Evolutionary conservation across 2,888 invertebrate species (phyloP).

Genomic region (Xylophagus ater): DNA sequence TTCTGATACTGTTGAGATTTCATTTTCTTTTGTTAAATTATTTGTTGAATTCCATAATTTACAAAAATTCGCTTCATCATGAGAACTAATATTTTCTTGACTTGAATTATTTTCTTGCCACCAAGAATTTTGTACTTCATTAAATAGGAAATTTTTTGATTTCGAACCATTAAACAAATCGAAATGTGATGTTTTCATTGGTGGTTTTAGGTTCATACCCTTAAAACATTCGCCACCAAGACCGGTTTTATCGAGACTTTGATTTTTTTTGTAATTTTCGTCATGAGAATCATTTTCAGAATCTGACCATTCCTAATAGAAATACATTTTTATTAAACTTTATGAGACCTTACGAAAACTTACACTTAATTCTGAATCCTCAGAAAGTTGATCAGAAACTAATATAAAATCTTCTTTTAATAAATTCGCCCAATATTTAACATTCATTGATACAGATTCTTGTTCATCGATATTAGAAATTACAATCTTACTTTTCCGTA

Average conservation of each 20-base stretch:
- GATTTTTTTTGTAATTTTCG: not conserved
- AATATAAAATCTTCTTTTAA: constrained; percentile 12
- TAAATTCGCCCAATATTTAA: constrained; percentile 7
- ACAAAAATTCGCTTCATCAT: constrained; percentile 37
- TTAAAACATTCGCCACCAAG: constrained; percentile 13
- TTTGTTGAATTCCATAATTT: constrained; percentile 30
- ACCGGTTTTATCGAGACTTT: not conserved
- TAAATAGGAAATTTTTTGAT: constrained; percentile 29
- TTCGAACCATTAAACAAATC: constrained; percentile 22
- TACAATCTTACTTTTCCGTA: constrained; percentile 23
- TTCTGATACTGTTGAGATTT: constrained; percentile 29
- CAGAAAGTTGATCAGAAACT: not conserved
- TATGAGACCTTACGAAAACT: too few species aligned
- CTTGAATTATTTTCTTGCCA: constrained; percentile 31
- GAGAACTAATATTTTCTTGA: constrained; percentile 27
- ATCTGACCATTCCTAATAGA: constrained; percentile 34
- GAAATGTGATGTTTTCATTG: constrained; percentile 22
- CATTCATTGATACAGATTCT: constrained; percentile 17
- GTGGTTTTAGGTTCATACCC: constrained; percentile 17
- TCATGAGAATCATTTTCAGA: constrained; percentile 9
- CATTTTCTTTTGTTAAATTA: constrained; percentile 19
- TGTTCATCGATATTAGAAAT: constrained; percentile 20
- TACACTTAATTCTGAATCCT: constrained; percentile 30
- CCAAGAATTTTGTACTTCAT: constrained; percentile 39
- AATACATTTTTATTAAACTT: not conserved